phyloP scores from a whole-genome alignment of 2,797 vertebrate species.

The Helicolenus hilgendorfi region DNA sequence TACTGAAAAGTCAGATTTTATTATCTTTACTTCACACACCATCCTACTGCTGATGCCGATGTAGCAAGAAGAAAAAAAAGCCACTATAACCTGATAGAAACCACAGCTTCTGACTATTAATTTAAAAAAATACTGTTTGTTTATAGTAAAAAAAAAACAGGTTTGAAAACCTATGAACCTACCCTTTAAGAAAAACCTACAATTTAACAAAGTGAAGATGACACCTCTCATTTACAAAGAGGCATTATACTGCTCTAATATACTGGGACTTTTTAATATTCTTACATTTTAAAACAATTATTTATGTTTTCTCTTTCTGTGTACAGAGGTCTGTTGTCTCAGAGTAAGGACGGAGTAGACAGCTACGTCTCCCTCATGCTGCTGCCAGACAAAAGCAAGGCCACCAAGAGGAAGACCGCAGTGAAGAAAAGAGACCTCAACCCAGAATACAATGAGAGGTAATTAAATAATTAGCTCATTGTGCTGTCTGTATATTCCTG shows the following conservation, averaged over 20 bases:
- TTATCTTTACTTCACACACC: neutral
- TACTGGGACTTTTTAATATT: neutral
- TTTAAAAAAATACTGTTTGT: neutral
- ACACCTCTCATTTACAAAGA: neutral
- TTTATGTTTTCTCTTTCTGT: neutral
- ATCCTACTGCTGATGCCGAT: neutral
- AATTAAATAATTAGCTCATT: neutral
- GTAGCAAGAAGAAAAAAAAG: neutral
- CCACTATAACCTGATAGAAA: neutral
- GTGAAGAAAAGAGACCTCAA: slow-evolving; percentile 93
- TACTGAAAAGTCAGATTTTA: neutral
- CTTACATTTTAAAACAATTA: fast-evolving
- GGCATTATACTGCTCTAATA: neutral
- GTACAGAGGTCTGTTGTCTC: slow-evolving; percentile 88
- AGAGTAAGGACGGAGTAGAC: slow-evolving; percentile 91
- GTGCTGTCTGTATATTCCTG: neutral
- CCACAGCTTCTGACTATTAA: neutral
- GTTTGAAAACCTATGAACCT: neutral
- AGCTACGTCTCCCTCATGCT: slow-evolving; percentile 94
- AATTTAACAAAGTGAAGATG: neutral
- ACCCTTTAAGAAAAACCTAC: neutral
- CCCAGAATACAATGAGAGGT: slow-evolving; percentile 96
- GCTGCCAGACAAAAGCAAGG: slow-evolving; percentile 94
- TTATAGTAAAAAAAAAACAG: neutral
- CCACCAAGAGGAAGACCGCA: slow-evolving; percentile 94